These are phyloP conservation scores for Platalea minor DNA, from an alignment of 2,797 vertebrate genomes.

Conservation along the genomic window DNA sequence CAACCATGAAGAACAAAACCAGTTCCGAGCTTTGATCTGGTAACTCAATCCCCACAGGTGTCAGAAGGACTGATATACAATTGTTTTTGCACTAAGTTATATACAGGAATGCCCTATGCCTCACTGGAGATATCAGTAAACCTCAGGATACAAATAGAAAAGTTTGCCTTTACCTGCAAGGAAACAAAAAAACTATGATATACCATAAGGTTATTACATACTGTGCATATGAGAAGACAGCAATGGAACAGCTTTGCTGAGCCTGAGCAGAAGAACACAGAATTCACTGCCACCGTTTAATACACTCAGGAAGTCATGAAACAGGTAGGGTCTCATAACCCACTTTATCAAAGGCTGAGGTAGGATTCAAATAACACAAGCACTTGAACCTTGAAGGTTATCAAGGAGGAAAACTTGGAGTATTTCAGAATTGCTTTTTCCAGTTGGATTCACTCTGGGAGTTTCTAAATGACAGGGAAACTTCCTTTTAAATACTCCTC, in stretches of 20 bases:
- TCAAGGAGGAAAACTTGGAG: not conserved
- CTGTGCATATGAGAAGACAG: not conserved
- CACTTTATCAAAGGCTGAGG: not conserved
- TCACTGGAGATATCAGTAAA: not conserved
- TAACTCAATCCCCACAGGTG: not conserved
- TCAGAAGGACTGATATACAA: not conserved
- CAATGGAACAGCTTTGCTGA: not conserved
- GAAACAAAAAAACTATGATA: not conserved
- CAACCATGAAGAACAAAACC: conserved; percentile 13
- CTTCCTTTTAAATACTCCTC: not conserved
- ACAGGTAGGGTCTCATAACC: not conserved
- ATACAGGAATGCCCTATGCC: not conserved
- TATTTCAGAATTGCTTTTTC: not conserved
- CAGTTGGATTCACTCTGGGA: not conserved
- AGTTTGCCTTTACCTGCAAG: not conserved
- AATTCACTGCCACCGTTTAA: not conserved
- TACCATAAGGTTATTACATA: not conserved
- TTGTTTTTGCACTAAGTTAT: not conserved
- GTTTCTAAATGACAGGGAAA: not conserved
- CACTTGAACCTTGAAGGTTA: not conserved
- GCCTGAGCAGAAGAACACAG: not conserved
- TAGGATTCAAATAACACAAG: not conserved
- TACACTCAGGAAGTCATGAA: not conserved
- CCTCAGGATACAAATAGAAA: not conserved
- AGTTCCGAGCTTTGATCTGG: conserved; percentile 4